A percentile compares a stretch with the other conserved stretches of the same genome.
Evolutionary conservation across 2,797 vertebrate species (phyloP).

Genomic region (Channallabes apus): DNA sequence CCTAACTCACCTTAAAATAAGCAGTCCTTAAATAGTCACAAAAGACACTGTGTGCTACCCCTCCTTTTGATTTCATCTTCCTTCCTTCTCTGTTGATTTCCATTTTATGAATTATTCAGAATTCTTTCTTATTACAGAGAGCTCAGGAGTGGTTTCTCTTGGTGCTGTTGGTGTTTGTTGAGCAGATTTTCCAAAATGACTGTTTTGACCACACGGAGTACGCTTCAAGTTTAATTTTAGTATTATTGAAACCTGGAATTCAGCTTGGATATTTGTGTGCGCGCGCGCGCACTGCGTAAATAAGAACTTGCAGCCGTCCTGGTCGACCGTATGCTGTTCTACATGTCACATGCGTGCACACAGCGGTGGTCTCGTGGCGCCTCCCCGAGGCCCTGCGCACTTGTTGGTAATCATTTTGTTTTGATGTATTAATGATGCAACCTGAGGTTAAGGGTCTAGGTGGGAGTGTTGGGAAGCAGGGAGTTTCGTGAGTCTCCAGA

Average conservation of each 20-base stretch:
- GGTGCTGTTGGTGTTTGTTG: not conserved
- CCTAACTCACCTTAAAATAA: not conserved
- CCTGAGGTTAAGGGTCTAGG: slow-evolving; percentile 54
- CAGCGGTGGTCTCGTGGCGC: slow-evolving; percentile 19
- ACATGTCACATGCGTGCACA: not conserved
- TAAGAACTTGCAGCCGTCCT: not conserved
- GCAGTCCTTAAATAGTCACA: not conserved
- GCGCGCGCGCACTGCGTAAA: not conserved
- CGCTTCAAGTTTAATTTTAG: not conserved
- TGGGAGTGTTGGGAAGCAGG: slow-evolving; percentile 45
- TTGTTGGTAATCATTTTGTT: slow-evolving; percentile 63
- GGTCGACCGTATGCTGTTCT: not conserved
- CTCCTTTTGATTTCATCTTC: not conserved
- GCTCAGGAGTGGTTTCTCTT: no score
- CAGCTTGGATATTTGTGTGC: not conserved
- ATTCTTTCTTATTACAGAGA: not conserved
- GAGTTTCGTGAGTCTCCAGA: slow-evolving; percentile 39
- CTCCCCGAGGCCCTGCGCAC: slow-evolving; percentile 42
- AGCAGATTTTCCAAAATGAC: not conserved
- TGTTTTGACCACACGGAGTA: not conserved
- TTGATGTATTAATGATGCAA: slow-evolving; percentile 65
- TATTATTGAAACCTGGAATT: not conserved
- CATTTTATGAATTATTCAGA: not conserved
- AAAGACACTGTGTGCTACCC: no score
- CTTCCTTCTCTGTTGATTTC: not conserved